Conservation (phyloP, 2,888 invertebrate genomes). For the Macrophya annulata region DNA sequence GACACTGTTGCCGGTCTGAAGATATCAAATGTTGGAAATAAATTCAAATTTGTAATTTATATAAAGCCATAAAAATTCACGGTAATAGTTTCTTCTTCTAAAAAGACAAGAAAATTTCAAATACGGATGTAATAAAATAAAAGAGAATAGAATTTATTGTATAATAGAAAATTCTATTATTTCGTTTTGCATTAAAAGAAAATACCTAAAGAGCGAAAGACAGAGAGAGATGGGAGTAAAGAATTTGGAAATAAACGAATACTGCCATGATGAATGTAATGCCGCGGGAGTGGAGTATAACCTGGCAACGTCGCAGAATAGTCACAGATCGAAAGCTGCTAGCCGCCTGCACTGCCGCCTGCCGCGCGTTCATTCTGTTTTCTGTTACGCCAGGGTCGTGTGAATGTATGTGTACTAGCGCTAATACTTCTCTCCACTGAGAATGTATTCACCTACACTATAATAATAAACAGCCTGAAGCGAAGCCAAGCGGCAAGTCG, state of each 20-base stretch:
- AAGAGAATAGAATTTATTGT: background rate
- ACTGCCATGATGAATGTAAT: background rate
- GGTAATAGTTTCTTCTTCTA: background rate
- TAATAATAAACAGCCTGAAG: background rate
- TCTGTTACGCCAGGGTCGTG: background rate
- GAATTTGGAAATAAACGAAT: background rate
- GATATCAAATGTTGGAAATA: background rate
- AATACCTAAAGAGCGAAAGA: background rate
- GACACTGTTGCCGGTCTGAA: background rate
- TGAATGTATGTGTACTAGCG: background rate
- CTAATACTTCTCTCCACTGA: background rate
- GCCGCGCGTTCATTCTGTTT: constrained; percentile 41
- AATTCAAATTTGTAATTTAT: background rate
- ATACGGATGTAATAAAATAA: background rate
- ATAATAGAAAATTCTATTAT: background rate
- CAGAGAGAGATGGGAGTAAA: background rate
- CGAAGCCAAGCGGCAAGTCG: background rate
- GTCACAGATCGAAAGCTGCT: constrained; percentile 28
- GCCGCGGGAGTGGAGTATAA: background rate
- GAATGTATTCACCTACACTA: constrained; percentile 30
- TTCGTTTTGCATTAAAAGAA: background rate
- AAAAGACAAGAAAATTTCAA: background rate
- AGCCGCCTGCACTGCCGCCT: too few species aligned
- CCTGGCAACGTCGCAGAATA: constrained; percentile 22
- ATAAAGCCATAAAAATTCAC: constrained; percentile 1